These are phyloP conservation scores for Spea multiplicata DNA, from an alignment of 2,113 vertebrate species.

Conservation along the genomic window DNA sequence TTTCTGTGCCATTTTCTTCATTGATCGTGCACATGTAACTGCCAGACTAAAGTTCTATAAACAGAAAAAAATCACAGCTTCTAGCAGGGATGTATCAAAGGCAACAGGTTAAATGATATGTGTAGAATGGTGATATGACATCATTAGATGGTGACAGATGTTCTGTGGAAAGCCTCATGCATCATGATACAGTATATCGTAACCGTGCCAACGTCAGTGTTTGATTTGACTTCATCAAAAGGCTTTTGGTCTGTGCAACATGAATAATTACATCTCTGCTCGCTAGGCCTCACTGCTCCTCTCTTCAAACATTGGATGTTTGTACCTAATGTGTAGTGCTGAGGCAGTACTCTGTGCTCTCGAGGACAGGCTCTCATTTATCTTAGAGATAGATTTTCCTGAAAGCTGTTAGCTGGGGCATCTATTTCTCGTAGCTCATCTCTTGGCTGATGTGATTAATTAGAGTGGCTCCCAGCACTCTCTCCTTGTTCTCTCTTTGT, in stretches of 20 bases:
- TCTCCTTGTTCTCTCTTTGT: conserved; percentile 18
- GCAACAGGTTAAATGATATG: no score
- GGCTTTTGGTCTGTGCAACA: background rate
- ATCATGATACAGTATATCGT: conserved; percentile 22
- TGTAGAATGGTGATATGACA: conserved; percentile 1
- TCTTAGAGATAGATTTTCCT: conserved; percentile 60
- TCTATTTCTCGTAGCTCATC: conserved; percentile 65
- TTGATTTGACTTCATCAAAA: conserved; percentile 25
- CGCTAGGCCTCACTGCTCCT: background rate
- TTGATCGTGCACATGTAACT: no score
- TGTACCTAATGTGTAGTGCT: conserved; percentile 47
- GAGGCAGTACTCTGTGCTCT: conserved; percentile 47
- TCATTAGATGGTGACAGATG: conserved; percentile 17
- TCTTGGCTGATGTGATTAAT: conserved; percentile 60
- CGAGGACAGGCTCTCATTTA: conserved; percentile 59
- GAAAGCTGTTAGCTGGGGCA: conserved; percentile 64
- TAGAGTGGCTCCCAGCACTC: conserved; percentile 50
- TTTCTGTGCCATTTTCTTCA: no score
- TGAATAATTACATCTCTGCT: conserved; percentile 7
- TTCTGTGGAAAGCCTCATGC: conserved; percentile 15
- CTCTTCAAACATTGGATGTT: conserved; percentile 12
- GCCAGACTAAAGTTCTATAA: no score
- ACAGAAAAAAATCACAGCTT: no score
- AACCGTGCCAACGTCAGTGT: background rate
- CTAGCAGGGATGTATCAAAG: no score